phyloP scores from a whole-genome alignment of 2,888 invertebrate genomes.

The Andrena bucephala region DNA sequence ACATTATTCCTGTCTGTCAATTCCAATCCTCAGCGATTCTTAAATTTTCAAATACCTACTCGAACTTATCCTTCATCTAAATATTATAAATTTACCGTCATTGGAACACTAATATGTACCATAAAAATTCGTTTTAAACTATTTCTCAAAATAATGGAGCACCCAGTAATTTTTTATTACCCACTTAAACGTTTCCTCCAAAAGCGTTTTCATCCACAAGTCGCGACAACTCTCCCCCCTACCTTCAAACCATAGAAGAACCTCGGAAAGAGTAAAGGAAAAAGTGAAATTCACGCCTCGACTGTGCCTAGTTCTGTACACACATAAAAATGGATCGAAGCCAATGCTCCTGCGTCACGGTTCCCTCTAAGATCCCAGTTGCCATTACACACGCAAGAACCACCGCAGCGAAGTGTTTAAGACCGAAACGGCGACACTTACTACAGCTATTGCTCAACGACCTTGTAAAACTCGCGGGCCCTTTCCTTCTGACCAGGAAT shows the following conservation, averaged over 20 bases:
- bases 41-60: not conserved
- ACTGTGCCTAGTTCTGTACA: not conserved
- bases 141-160: no score
- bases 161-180: no score
- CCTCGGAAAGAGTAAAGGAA: not conserved
- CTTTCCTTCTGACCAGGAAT: slow-evolving; percentile 14
- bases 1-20: not conserved
- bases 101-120: no score
- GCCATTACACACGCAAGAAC: not conserved
- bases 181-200: not conserved
- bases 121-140: no score
- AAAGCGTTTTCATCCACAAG: not conserved
- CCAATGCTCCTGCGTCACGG: not conserved
- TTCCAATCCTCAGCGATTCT: not conserved
- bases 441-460: slow-evolving; percentile 14
- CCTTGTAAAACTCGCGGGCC: slow-evolving; percentile 24
- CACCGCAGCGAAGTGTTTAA: slow-evolving; percentile 9
- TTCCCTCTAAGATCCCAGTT: not conserved
- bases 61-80: not conserved
- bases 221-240: not conserved
- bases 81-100: no score
- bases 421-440: slow-evolving; percentile 15
- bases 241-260: not conserved
- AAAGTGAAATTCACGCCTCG: not conserved
- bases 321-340: slow-evolving; percentile 7